Evolutionary conservation across 2,888 invertebrate genomes (phyloP).

Genomic region (Norana najaformis): DNA sequence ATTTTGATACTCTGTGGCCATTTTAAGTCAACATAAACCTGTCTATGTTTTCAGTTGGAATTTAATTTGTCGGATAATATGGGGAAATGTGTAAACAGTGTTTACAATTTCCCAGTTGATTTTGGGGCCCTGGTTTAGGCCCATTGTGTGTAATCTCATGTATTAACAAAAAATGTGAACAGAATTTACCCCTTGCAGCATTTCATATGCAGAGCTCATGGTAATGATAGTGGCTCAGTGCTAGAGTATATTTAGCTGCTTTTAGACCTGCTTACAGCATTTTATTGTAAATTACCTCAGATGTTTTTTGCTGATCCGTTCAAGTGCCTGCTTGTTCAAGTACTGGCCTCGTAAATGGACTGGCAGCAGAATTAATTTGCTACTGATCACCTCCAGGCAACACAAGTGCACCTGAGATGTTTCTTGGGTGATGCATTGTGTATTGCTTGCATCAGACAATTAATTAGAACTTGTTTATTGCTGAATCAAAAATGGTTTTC

Average conservation of each 20-base stretch:
- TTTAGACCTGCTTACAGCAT: not conserved
- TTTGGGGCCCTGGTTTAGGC: not conserved
- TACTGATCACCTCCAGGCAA: not conserved
- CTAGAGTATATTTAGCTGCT: not conserved
- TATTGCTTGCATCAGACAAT: not conserved
- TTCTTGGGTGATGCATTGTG: not conserved
- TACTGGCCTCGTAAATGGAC: not conserved
- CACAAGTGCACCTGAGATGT: slow-evolving; percentile 13
- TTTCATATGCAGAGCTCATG: not conserved
- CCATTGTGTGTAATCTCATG: not conserved
- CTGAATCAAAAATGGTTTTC: not conserved
- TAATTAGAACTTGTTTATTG: not conserved
- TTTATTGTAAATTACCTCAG: not conserved
- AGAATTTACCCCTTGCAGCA: not conserved
- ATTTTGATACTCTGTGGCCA: no score
- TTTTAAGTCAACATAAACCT: no score
- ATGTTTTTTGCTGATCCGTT: not conserved
- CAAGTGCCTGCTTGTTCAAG: no score
- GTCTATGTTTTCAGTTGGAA: not conserved
- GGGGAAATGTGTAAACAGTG: slow-evolving; percentile 1
- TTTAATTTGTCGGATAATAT: not conserved
- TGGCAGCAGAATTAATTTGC: slow-evolving; percentile 3
- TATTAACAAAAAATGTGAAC: not conserved
- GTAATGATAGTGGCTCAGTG: not conserved
- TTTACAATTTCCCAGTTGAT: not conserved